These are phyloP conservation scores for Rhodeus uyekii DNA, from an alignment of 2,797 vertebrate species.

Conservation along the genomic window DNA sequence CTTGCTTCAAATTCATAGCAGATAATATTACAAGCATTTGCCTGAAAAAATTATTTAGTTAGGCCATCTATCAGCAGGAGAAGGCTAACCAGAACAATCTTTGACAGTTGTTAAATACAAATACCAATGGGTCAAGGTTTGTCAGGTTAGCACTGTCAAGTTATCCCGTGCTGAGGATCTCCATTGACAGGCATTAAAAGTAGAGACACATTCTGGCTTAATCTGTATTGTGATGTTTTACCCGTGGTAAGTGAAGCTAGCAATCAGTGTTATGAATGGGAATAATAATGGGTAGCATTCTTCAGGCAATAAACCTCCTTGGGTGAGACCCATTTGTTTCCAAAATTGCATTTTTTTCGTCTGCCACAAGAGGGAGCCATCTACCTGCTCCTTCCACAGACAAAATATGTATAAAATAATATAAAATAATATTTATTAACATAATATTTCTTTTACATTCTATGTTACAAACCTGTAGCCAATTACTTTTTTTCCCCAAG, in stretches of 20 bases:
- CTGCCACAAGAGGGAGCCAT: slow-evolving; percentile 32
- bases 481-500: too few species aligned
- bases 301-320: neutral
- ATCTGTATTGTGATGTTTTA: neutral
- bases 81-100: neutral
- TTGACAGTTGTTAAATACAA: neutral
- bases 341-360: neutral
- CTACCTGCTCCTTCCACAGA: neutral
- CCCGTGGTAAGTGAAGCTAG: neutral
- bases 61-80: too few species aligned
- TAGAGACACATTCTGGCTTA: neutral
- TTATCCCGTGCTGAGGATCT: neutral
- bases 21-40: neutral
- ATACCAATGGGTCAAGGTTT: neutral
- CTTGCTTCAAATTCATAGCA: neutral
- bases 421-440: too few species aligned
- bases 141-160: neutral
- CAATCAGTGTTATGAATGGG: neutral
- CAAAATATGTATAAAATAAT: too few species aligned
- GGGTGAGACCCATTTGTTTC: neutral
- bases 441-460: too few species aligned
- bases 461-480: too few species aligned
- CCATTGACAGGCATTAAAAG: neutral
- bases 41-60: too few species aligned
- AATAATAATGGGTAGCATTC: neutral